Evolutionary conservation across 2,797 vertebrate species (phyloP).

Genomic region (Halcyon leucocephala): DNA sequence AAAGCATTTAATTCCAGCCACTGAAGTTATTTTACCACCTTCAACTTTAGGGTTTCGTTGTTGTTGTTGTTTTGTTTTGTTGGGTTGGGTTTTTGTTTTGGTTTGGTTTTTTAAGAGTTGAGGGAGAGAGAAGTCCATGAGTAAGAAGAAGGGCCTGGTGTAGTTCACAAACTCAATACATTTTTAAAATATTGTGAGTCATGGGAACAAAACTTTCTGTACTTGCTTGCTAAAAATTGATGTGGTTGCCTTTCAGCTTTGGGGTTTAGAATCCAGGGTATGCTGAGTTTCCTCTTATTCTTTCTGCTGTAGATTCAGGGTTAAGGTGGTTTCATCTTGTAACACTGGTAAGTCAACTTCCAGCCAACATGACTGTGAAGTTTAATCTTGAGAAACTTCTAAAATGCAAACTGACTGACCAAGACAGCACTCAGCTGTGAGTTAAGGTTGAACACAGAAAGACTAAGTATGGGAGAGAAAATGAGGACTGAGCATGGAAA

Average conservation of each 20-base stretch:
- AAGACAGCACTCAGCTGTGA: neutral
- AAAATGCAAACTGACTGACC: neutral
- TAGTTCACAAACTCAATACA: neutral
- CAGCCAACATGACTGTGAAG: neutral
- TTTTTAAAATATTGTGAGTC: neutral
- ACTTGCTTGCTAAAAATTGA: neutral
- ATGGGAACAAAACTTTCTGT: neutral
- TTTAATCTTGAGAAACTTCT: neutral
- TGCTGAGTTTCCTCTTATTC: accelerated
- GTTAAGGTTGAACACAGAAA: neutral
- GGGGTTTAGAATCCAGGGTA: neutral
- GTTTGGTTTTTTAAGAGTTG: neutral
- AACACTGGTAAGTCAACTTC: neutral
- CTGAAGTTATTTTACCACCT: neutral
- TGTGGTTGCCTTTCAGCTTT: neutral
- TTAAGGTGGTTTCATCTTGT: neutral
- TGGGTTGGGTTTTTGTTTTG: too few relatives aligned
- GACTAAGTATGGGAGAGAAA: neutral
- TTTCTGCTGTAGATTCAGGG: neutral
- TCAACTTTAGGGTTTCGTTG: neutral
- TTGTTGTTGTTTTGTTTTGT: too few relatives aligned
- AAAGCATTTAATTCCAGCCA: neutral
- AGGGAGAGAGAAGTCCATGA: neutral
- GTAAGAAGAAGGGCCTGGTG: neutral
- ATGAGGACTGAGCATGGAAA: neutral